Conservation (phyloP, 2,797 vertebrate species). For the Chloroceryle amazona region DNA sequence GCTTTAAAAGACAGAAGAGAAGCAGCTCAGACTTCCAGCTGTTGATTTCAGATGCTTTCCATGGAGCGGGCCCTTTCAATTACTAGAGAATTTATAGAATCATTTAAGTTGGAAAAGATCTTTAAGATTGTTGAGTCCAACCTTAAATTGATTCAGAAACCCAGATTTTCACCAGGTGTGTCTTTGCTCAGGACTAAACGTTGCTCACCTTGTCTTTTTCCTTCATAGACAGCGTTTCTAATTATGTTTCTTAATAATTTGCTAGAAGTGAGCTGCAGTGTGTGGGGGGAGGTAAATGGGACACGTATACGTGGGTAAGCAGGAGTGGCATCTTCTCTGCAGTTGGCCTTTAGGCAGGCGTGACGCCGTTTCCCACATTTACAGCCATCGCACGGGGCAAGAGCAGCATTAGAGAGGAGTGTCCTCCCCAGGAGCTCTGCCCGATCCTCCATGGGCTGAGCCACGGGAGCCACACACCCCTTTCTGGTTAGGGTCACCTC, state of each 20-base stretch:
- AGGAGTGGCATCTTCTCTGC: neutral
- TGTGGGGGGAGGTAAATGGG: neutral
- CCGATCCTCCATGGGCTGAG: accelerated
- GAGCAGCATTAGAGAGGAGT: neutral
- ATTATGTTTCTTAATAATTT: neutral
- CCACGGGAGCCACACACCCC: neutral
- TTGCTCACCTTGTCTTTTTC: neutral
- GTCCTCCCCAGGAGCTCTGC: neutral
- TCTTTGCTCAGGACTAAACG: neutral
- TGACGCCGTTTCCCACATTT: accelerated
- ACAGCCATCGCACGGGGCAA: accelerated
- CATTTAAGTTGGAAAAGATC: neutral
- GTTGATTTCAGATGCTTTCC: neutral
- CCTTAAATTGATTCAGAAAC: neutral
- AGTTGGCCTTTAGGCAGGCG: neutral
- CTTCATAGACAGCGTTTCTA: neutral
- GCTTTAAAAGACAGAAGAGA: neutral
- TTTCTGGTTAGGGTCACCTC: neutral
- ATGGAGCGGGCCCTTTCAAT: accelerated
- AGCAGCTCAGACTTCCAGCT: neutral
- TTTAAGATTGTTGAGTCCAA: neutral
- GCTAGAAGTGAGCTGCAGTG: neutral
- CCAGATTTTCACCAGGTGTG: neutral
- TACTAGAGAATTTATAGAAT: neutral
- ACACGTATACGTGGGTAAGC: accelerated